These are phyloP conservation scores for Morpho helenor DNA, from an alignment of 2,888 invertebrate genomes.

Conservation along the genomic window DNA sequence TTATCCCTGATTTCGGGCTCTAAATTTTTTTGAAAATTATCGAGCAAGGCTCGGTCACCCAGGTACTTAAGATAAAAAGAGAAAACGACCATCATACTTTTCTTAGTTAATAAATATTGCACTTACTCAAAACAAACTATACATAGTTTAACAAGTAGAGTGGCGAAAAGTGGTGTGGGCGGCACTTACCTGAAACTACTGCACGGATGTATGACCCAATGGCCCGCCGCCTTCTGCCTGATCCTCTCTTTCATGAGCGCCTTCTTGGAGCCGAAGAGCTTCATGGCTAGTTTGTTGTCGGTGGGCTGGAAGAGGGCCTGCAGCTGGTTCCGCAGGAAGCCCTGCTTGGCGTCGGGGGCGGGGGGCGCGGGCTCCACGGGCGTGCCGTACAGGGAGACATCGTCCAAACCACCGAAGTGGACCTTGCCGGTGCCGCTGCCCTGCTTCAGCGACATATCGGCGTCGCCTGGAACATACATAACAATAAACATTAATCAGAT, in stretches of 20 bases:
- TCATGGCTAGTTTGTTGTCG: constrained; percentile 99
- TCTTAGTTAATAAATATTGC: too few species aligned
- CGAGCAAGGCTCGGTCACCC: too few species aligned
- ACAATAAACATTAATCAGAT: too few species aligned
- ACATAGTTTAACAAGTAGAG: too few species aligned
- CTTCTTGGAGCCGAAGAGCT: constrained; percentile 99
- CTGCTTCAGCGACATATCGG: constrained; percentile 78
- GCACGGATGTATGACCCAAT: constrained; percentile 99
- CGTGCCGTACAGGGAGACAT: constrained; percentile 98
- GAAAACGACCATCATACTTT: too few species aligned
- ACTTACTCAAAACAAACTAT: too few species aligned
- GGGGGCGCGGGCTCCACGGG: constrained; percentile 98
- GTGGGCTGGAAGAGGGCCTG: constrained; percentile 99
- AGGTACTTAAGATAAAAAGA: too few species aligned
- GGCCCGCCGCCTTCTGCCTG: constrained; percentile 98
- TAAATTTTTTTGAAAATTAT: too few species aligned
- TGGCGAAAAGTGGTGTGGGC: too few species aligned
- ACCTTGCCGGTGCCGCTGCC: constrained; percentile 84
- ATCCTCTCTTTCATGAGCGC: constrained; percentile 99
- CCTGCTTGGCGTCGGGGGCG: constrained; percentile 86
- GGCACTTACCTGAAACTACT: constrained; percentile 96
- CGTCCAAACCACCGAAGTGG: constrained; percentile 94
- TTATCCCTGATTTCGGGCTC: too few species aligned
- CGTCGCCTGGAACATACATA: constrained; percentile 64
- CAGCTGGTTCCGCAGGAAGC: constrained; percentile 96